These are phyloP conservation scores for Drosophila willistoni DNA, from an alignment of 1,140 invertebrate genomes.

Conservation along the genomic window DNA sequence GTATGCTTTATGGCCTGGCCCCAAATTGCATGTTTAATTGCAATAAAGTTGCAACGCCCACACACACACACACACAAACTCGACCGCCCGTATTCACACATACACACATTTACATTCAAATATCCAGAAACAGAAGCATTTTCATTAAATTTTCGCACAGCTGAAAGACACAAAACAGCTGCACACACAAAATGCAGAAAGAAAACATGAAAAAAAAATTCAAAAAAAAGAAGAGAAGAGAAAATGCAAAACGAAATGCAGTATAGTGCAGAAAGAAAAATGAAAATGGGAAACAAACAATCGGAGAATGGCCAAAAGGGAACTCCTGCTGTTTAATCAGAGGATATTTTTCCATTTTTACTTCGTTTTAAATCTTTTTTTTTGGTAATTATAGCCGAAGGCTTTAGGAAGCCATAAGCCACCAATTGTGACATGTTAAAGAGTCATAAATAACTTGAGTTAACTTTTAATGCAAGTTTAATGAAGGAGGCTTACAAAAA, in stretches of 20 bases:
- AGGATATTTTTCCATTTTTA: constrained; percentile 5
- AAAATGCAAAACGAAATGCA: constrained; percentile 50
- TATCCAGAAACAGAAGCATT: constrained; percentile 53
- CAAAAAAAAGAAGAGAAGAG: background rate
- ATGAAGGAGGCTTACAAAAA: constrained; percentile 42
- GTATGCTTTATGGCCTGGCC: constrained; percentile 71
- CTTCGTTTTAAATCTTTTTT: background rate
- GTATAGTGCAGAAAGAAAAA: constrained; percentile 25
- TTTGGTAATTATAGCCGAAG: constrained; percentile 6
- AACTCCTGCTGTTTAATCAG: background rate
- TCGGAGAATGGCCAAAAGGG: constrained; percentile 3
- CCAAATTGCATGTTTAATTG: constrained; percentile 78
- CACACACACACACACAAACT: constrained; percentile 35
- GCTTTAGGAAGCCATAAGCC: constrained; percentile 7
- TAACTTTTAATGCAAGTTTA: constrained; percentile 59
- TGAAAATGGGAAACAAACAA: constrained; percentile 45
- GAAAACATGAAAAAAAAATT: constrained; percentile 3
- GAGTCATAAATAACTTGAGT: constrained; percentile 57
- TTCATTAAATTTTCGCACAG: constrained; percentile 70
- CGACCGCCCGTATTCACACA: constrained; percentile 15
- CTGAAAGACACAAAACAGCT: constrained; percentile 75
- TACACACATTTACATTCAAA: constrained; percentile 36
- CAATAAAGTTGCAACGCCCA: constrained; percentile 69
- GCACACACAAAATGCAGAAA: constrained; percentile 36
- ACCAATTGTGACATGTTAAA: constrained; percentile 47